Base-by-base conservation (phyloP, 2,888 invertebrate genomes). In the Leptopterna dolabrata region DNA sequence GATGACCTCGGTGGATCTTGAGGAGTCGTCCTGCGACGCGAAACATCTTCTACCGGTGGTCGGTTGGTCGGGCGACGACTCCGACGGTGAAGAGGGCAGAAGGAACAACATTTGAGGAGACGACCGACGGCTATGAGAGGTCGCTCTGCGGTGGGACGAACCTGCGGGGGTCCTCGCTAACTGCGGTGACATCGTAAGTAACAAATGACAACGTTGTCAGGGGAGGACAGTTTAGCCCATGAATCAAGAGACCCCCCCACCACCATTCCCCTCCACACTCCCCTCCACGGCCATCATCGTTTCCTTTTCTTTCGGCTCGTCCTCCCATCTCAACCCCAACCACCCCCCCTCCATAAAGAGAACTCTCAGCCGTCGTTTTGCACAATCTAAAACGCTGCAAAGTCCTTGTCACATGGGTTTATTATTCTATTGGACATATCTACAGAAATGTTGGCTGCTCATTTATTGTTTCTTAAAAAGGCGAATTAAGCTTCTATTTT, bases 131-230 rank as follows among this genome's bases (percentile, higher is more conserved):
- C 70, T 30, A 36, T 30, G 36, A 30, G 71, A 29, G 71, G 71
- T 29, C 29, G 36, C 29, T 13, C 30, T 71, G 2, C 27, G 29
- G 27, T 3, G 16, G 71, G 71, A 27, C 19, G 71, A 24, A 7
- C 9, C 4, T 2, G 78, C 1, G 43, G 19, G 78, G 43, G n/a
- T 29, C 24, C n/a, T n/a, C 45, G 78, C 45, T 78, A 78, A 78
- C 78, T 78, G 78, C 43, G 43, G 19, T 78, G 78, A 78, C 78
- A 78, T 78, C 78, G 78, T 78, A 78, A 78, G 78, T 78, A 78
- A 78, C 78, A 78, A 78, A 78, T 78, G 78, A 78, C 78, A 43
- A 78, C 43, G 78, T 78, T 78, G 78, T 78, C 78, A 78, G 24
- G 78, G 78, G 24, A 19, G 71, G 78, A 41, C 43, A 78, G 78